phyloP scores from a whole-genome alignment of 2,797 vertebrate genomes.

The Ataeniobius toweri region DNA sequence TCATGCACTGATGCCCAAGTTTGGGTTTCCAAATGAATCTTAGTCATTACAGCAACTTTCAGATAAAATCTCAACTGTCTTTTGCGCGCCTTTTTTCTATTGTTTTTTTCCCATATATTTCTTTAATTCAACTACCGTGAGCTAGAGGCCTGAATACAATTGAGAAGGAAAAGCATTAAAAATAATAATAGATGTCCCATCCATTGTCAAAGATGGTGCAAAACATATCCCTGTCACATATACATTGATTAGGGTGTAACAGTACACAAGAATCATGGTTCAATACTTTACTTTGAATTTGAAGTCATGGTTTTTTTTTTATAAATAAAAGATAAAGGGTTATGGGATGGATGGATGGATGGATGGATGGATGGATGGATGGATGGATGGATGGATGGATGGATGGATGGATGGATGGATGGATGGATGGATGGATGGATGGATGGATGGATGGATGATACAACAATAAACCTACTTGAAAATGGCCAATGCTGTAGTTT shows the following conservation, averaged over 20 bases:
- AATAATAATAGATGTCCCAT: not conserved
- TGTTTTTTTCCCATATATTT: not conserved
- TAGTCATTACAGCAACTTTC: not conserved
- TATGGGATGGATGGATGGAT: too few relatives aligned
- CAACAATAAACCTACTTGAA: not conserved
- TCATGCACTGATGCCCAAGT: not conserved
- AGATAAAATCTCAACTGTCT: not conserved
- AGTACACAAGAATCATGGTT: not conserved
- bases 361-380: too few relatives aligned
- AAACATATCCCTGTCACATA: not conserved
- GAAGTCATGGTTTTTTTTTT: not conserved
- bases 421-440: too few relatives aligned
- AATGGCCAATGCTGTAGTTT: not conserved
- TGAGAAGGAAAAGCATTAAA: not conserved
- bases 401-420: too few relatives aligned
- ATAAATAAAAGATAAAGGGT: too few relatives aligned
- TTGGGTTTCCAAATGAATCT: not conserved
- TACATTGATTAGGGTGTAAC: not conserved
- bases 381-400: too few relatives aligned
- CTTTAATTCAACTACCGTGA: not conserved
- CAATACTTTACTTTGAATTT: not conserved
- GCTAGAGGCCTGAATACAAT: not conserved
- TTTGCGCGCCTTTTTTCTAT: not conserved
- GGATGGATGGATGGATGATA: not conserved
- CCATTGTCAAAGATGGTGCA: not conserved